A percentile compares a stretch with the other conserved stretches of the same genome.
These are phyloP conservation scores for Neodiprion pinetum DNA, from an alignment of 1,140 invertebrate species.

Conservation along the genomic window DNA sequence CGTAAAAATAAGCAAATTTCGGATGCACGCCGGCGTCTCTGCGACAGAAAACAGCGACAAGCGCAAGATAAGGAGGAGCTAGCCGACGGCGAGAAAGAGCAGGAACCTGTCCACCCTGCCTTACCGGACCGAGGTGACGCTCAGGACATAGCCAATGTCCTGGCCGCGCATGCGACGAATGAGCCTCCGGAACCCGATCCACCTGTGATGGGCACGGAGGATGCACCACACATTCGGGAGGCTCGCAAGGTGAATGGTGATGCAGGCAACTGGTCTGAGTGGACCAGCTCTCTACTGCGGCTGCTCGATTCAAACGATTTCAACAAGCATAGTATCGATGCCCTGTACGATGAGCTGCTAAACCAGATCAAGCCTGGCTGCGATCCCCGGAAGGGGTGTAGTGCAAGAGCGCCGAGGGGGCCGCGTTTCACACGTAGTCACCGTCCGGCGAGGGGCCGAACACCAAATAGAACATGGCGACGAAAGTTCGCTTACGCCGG, in stretches of 20 bases:
- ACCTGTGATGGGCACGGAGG: neutral
- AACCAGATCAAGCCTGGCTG: neutral
- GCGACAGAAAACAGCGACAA: neutral
- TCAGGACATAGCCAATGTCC: neutral
- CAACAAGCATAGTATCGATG: neutral
- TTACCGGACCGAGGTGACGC: neutral
- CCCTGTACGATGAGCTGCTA: neutral
- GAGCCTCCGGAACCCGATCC: neutral
- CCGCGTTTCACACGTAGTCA: neutral
- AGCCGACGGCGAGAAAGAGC: neutral
- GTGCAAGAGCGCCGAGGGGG: neutral
- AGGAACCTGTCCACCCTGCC: neutral
- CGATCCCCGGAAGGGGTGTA: neutral
- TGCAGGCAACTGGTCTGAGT: neutral
- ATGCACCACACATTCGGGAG: neutral
- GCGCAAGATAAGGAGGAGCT: neutral
- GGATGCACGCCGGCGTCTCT: neutral
- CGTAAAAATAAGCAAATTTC: neutral
- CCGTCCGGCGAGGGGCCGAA: conserved; percentile 41
- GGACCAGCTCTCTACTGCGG: neutral
- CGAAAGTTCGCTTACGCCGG: conserved; percentile 28
- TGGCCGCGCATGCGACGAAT: neutral
- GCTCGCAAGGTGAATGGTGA: neutral
- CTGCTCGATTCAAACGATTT: neutral
- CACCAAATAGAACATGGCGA: conserved; percentile 54